Base-by-base conservation (phyloP, 2,113 vertebrate species). In the Notothenia coriiceps region DNA sequence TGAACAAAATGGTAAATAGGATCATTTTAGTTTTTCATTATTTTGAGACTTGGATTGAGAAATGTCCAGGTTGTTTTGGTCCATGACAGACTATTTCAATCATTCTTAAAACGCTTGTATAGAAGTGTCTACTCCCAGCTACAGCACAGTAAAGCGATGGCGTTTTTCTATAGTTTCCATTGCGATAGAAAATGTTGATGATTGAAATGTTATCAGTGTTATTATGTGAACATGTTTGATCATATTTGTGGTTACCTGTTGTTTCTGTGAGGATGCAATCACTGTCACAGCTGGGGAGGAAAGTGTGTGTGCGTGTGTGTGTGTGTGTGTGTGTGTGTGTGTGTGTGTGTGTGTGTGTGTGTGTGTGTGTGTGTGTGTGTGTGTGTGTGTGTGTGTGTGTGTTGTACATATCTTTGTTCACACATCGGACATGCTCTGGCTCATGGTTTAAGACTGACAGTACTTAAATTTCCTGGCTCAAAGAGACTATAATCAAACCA, bases 401-500 rank as follows among this genome's bases (percentile, higher is more conserved):
- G 2, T 68, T 18, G 15, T 73, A 44, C 18, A 44, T 74, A 51
- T 64, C 40, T 74, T 33, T 62, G 54, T 54, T 47, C 51, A 50
- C 68, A 88, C 68, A 74, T 88, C 70, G 87, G 79, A 52, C 73
- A 60, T 75, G 60, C 70, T 56, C 75, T 77, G 79, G 59, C 54
- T 85, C 59, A 20, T 40, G 52, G n/a, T 56, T 40, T 88, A 80
- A 81, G 72, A 83, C 80, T 80, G 79, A 88, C 59, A 18, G 74
- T 62, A 55, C 80, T 80, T 75, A 40, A 79, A 61, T 72, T 87
- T 90, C 77, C 79, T 81, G 79, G 72, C 82, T 77, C 62, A 10
- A 22, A 86, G 77, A 73, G 77, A 44, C 79, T 80, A 70, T 82
- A 90, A 91, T 92, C 84, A 89, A 88, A 86, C 89, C 80, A 88